A percentile compares a stretch with the other conserved stretches of the same genome.
These are phyloP conservation scores for Drosophila subobscura DNA, from an alignment of 1,140 invertebrate species.

Conservation along the genomic window DNA sequence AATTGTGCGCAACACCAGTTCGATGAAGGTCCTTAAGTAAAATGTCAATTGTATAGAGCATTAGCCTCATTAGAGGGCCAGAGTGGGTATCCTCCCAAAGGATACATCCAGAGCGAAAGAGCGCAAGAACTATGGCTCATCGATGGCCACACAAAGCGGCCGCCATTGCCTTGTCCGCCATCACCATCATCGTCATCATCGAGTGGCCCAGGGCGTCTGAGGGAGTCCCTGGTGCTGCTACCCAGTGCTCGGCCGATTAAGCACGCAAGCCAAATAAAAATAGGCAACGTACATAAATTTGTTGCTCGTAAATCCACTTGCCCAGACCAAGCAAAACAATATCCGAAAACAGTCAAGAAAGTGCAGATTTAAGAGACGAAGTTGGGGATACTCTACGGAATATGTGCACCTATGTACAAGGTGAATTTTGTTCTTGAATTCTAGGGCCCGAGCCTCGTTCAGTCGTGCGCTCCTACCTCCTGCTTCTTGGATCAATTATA, in stretches of 20 bases:
- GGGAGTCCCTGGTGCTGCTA: constrained; percentile 31
- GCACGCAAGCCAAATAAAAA: constrained; percentile 81
- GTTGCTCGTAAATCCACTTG: constrained; percentile 79
- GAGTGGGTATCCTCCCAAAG: constrained; percentile 7
- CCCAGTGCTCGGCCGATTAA: constrained; percentile 67
- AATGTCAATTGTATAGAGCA: constrained; percentile 74
- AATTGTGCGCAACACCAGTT: constrained; percentile 63
- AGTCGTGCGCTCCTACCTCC: too few relatives aligned
- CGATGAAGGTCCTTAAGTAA: constrained; percentile 73
- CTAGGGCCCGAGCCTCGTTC: too few relatives aligned
- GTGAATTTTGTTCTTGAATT: too few relatives aligned
- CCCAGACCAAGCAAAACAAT: constrained; percentile 51
- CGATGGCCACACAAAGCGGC: constrained; percentile 10
- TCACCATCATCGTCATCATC: constrained; percentile 15
- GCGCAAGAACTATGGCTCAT: constrained; percentile 57
- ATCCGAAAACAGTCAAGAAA: constrained; percentile 26
- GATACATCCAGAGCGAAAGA: not conserved
- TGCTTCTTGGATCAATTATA: too few relatives aligned
- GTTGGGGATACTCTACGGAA: too few relatives aligned
- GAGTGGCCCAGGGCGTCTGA: constrained; percentile 43
- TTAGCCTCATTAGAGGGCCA: constrained; percentile 59
- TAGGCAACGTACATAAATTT: constrained; percentile 82
- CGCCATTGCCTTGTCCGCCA: constrained; percentile 2
- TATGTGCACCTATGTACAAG: too few relatives aligned
- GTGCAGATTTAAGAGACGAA: too few relatives aligned